A percentile compares a stretch with the other conserved stretches of the same genome.
These are phyloP conservation scores for Prunella fulvescens DNA, from an alignment of 2,113 vertebrate genomes.

Conservation along the genomic window DNA sequence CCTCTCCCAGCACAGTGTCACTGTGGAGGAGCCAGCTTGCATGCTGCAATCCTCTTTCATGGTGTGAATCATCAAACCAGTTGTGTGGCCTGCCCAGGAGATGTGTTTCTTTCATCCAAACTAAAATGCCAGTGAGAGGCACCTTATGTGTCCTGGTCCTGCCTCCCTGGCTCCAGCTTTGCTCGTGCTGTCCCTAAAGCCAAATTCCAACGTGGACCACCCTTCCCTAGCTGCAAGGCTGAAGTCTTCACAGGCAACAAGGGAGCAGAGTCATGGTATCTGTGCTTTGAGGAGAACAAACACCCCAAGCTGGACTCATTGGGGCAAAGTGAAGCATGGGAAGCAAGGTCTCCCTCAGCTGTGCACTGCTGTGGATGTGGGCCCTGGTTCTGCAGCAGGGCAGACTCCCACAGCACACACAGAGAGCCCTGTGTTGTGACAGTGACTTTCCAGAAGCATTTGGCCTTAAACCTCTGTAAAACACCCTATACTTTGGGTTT, in stretches of 20 bases:
- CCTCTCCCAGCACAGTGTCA: background rate
- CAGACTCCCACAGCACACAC: background rate
- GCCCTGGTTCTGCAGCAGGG: background rate
- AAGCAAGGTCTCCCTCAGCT: background rate
- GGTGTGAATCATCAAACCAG: background rate
- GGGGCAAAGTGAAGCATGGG: background rate
- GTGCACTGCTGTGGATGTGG: background rate
- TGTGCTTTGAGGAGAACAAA: background rate
- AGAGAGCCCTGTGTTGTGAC: background rate
- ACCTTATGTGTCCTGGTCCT: background rate
- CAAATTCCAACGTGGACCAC: rapidly evolving
- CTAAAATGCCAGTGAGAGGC: background rate
- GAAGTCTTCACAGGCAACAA: background rate
- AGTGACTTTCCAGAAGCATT: background rate
- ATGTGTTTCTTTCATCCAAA: background rate
- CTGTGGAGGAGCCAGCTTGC: background rate
- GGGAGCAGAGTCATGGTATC: background rate
- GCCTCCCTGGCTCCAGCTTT: background rate
- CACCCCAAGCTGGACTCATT: background rate
- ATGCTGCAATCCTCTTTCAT: background rate
- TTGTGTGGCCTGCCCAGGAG: background rate
- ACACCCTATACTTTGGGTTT: background rate
- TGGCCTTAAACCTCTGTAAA: background rate
- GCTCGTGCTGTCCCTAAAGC: background rate
- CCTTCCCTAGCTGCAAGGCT: background rate